Evolutionary conservation across 2,797 vertebrate species (phyloP).

Genomic region (Oophaga sylvatica): DNA sequence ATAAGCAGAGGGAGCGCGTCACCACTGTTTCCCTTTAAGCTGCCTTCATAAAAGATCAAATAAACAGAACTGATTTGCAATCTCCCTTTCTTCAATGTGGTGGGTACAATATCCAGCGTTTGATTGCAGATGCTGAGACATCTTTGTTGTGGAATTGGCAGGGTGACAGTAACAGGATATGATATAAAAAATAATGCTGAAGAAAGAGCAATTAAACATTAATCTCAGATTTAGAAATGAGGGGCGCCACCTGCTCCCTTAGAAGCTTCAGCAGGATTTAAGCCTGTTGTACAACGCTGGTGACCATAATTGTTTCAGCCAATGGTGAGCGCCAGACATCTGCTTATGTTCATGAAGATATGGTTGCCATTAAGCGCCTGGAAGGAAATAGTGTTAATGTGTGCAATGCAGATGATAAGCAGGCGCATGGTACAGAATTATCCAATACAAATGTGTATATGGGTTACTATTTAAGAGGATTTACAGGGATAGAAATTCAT

Average conservation of each 20-base stretch:
- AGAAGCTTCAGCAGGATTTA: constrained; percentile 19
- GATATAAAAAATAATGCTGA: constrained; percentile 48
- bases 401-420: constrained; percentile 12
- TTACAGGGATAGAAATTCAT: not conserved
- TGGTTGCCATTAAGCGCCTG: not conserved
- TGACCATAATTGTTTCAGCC: not conserved
- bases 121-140: constrained; percentile 47
- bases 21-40: constrained; percentile 28
- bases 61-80: constrained; percentile 43
- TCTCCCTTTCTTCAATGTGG: constrained; percentile 45
- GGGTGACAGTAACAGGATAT: constrained; percentile 54
- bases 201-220: constrained; percentile 46
- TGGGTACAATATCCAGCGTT: constrained; percentile 29
- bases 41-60: constrained; percentile 54
- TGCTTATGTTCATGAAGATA: not conserved
- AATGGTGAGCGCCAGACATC: constrained; percentile 9
- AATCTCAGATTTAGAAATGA: constrained; percentile 49
- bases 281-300: constrained; percentile 9
- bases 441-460: no score
- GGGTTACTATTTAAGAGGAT: not conserved
- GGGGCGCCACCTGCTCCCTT: constrained; percentile 1
- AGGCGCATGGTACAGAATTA: not conserved
- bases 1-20: not conserved
- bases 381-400: constrained; percentile 19
- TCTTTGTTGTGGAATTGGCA: constrained; percentile 57